phyloP scores from a whole-genome alignment of 1,140 invertebrate species.

The Phenacoccus solenopsis region DNA sequence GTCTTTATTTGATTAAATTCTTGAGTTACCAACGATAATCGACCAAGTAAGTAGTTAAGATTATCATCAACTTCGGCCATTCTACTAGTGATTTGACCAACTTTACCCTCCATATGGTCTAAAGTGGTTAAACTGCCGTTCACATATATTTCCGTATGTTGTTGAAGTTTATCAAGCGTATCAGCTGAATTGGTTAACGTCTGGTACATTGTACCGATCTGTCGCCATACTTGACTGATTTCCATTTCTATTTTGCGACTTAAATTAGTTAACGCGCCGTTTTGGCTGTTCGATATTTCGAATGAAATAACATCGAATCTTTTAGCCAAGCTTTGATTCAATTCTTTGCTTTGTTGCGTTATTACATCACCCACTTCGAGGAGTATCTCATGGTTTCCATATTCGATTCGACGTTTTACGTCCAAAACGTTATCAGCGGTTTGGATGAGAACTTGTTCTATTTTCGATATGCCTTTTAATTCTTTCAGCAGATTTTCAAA shows the following conservation, averaged over 20 bases:
- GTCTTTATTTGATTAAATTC: slow-evolving; percentile 75
- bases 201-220: slow-evolving; percentile 58
- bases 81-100: slow-evolving; percentile 58
- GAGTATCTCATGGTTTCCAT: slow-evolving; percentile 71
- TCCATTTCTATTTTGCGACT: slow-evolving; percentile 65
- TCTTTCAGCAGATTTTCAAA: slow-evolving; percentile 26
- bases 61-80: slow-evolving; percentile 72
- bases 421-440: slow-evolving; percentile 74
- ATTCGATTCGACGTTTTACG: slow-evolving; percentile 69
- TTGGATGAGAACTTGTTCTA: slow-evolving; percentile 65
- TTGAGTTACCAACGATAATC: slow-evolving; percentile 64
- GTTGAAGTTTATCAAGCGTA: slow-evolving; percentile 58
- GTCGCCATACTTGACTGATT: slow-evolving; percentile 49
- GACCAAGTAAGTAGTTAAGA: slow-evolving; percentile 68
- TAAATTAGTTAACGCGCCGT: slow-evolving; percentile 55
- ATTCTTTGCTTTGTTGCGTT: slow-evolving; percentile 45
- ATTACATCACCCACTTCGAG: slow-evolving; percentile 60
- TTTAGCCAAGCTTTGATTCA: slow-evolving; percentile 52
- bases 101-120: slow-evolving; percentile 66
- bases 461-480: slow-evolving; percentile 43
- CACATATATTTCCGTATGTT: slow-evolving; percentile 64
- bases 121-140: slow-evolving; percentile 69
- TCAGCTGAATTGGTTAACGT: slow-evolving; percentile 63
- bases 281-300: slow-evolving; percentile 58
- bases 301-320: slow-evolving; percentile 56